A percentile compares a stretch with the other conserved stretches of the same genome.
phyloP scores from a whole-genome alignment of 2,113 vertebrate genomes.

The Malurus cyaneus region DNA sequence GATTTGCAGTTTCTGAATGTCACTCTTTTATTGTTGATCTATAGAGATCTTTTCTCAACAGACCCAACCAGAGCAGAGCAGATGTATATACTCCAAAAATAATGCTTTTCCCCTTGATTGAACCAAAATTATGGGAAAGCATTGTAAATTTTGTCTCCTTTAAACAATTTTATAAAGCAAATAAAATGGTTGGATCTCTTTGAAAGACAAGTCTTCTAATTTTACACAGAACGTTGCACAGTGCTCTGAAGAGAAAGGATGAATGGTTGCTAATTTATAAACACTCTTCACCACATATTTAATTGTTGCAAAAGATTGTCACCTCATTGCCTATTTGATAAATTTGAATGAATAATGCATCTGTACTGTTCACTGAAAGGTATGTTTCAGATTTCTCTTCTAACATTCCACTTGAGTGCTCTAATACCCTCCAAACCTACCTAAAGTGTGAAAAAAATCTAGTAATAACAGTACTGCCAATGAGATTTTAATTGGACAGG shows the following conservation, averaged over 20 bases:
- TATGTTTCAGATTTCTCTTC: background rate
- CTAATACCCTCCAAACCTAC: background rate
- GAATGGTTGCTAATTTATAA: background rate
- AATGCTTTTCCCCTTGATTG: background rate
- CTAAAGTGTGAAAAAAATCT: background rate
- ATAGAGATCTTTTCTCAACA: background rate
- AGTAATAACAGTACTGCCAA: background rate
- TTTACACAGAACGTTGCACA: background rate
- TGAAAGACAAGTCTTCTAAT: background rate
- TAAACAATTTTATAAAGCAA: background rate
- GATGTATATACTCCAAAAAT: background rate
- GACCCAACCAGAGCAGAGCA: background rate
- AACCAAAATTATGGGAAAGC: background rate
- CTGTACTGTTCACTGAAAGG: background rate
- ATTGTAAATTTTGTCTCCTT: background rate
- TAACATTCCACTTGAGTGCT: background rate
- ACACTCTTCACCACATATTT: background rate
- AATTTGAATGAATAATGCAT: background rate
- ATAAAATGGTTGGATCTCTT: background rate
- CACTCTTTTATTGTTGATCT: slow-evolving; percentile 40
- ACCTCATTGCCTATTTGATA: background rate
- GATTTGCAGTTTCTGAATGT: slow-evolving; percentile 47
- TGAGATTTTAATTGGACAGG: background rate
- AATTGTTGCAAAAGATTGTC: background rate
- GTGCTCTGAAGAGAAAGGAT: background rate